These are phyloP conservation scores for Acleris emargana DNA, from an alignment of 2,888 invertebrate genomes.

Conservation along the genomic window DNA sequence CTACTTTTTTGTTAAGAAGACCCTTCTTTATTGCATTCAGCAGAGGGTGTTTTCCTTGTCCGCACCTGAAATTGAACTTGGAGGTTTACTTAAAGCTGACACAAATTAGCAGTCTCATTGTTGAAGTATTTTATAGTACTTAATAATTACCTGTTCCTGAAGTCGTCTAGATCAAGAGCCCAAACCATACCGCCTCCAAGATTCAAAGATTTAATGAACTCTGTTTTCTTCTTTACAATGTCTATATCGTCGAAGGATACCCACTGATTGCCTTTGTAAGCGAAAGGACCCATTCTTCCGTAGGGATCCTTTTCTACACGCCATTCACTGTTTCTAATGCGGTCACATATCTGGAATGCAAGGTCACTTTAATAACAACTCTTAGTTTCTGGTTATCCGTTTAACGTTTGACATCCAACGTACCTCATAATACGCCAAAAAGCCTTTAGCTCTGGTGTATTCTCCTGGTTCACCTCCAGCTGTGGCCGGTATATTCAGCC, in stretches of 20 bases:
- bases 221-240: constrained; percentile 91
- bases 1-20: constrained; percentile 78
- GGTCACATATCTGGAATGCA: constrained; percentile 88
- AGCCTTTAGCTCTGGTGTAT: constrained; percentile 92
- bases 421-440: constrained; percentile 94
- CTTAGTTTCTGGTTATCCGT: background rate
- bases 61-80: constrained; percentile 81
- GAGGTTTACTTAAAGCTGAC: background rate
- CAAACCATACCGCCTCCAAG: constrained; percentile 96
- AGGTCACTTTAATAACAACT: constrained; percentile 2
- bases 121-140: background rate
- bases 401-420: constrained; percentile 13
- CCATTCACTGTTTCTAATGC: constrained; percentile 90
- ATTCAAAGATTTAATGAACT: constrained; percentile 89
- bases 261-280: constrained; percentile 95
- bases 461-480: constrained; percentile 93
- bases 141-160: constrained; percentile 83
- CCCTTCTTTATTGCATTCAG: constrained; percentile 90
- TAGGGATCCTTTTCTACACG: constrained; percentile 90
- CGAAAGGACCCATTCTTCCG: constrained; percentile 93
- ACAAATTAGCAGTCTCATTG: too few species aligned
- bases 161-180: constrained; percentile 95
- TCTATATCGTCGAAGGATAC: constrained; percentile 94
- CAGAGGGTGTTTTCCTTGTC: constrained; percentile 91
- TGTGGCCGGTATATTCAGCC: constrained; percentile 89